phyloP scores from a whole-genome alignment of 2,797 vertebrate genomes.

The Thunnus albacares region DNA sequence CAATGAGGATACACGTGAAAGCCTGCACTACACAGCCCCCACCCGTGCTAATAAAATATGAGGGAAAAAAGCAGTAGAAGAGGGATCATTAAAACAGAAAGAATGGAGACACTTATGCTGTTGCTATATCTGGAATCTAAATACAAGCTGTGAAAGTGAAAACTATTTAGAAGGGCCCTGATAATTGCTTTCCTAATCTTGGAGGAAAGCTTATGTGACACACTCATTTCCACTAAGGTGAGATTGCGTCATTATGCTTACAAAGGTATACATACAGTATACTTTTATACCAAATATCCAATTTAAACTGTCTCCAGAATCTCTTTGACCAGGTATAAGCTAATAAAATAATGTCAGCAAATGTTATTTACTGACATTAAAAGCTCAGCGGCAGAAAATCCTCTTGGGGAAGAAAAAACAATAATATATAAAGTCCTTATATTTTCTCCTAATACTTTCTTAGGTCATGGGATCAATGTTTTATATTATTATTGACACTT shows the following conservation, averaged over 20 bases:
- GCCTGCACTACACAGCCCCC: constrained; percentile 3
- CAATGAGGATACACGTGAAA: neutral
- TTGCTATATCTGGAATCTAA: constrained; percentile 45
- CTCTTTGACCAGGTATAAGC: neutral
- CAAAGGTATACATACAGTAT: neutral
- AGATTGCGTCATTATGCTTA: constrained; percentile 25
- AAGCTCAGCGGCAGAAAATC: neutral
- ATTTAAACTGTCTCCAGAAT: neutral
- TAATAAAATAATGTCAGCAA: neutral
- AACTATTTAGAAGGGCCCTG: constrained; percentile 36
- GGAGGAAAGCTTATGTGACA: neutral
- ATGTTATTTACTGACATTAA: too few relatives aligned
- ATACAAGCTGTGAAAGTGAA: constrained; percentile 33
- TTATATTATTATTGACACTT: neutral
- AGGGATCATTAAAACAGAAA: constrained; percentile 21
- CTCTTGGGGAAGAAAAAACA: neutral
- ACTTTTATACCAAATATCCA: neutral
- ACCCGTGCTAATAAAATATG: neutral
- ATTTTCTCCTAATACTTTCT: neutral
- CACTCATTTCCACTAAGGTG: constrained; percentile 41
- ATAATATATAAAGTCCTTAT: neutral
- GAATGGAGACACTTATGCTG: constrained; percentile 13
- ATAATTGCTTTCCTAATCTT: constrained; percentile 45
- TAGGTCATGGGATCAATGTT: neutral
- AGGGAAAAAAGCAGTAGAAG: neutral